Evolutionary conservation across 2,797 vertebrate species (phyloP), one percentile per base, ranked within the genome.

Genomic region (Sebastes taczanowskii): DNA sequence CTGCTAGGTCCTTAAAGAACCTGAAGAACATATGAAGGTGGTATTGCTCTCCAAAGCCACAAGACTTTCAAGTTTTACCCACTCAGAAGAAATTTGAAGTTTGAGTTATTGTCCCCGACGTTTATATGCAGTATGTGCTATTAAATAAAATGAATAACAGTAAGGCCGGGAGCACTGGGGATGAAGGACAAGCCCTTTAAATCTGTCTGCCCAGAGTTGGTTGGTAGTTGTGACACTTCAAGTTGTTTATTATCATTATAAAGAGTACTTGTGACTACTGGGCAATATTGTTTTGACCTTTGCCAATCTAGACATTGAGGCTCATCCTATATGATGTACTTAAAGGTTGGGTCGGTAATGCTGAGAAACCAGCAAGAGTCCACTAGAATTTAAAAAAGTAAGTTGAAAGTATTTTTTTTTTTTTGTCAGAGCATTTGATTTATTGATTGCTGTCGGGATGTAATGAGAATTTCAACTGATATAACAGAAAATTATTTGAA

Each of bases 341-440:
- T 64, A 25, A 25, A 56, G 49, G 49, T n/a, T 18, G 18, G 18
- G 49, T 52, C 49, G 18, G 42, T 18, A 46, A 46, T 46, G 42
- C 16, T 7, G 42, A 16, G 42, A 46, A 46, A 46, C 1, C 14
- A 42, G 38, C 13, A 42, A 42, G 14, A 1, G 38, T 42, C 5
- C 38, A 16, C 5, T 42, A 16, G 13, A 42, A 14, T 42, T 42
- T 42, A 6, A 42, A 42, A 42, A 42, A n/a, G n/a, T n/a, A n/a
- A n/a, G n/a, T n/a, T 46, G 0, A 16, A 18, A 7, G 14, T 46
- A 46, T 6, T 42, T 0, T 42, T 14, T 42, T 42, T 42, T 1
- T 34, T 42, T 42, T 16, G 42, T 18, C 42, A 46, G 42, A 46
- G 42, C 14, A 46, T 46, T 18, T 46, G 42, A 16, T 46, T 46